A percentile compares a stretch with the other conserved stretches of the same genome.
These are phyloP conservation scores for Eupithecia subfuscata DNA, from an alignment of 2,888 invertebrate genomes.

Conservation along the genomic window DNA sequence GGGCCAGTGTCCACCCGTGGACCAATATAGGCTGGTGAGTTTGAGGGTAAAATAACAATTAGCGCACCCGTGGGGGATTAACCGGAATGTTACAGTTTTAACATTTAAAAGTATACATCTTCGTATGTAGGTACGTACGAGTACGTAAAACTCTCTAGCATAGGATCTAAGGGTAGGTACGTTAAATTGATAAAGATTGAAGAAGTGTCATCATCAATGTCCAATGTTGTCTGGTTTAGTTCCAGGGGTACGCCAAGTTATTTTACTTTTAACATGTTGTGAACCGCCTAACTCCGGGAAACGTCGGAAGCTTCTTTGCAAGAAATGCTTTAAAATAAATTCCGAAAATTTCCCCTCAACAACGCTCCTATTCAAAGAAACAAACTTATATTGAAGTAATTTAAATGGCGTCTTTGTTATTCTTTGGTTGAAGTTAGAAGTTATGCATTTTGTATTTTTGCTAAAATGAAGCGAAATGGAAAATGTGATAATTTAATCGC, in stretches of 20 bases:
- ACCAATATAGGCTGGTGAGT: too few relatives aligned
- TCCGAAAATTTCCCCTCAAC: constrained; percentile 75
- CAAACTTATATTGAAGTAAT: constrained; percentile 77
- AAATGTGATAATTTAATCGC: constrained; percentile 42
- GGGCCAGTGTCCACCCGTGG: too few relatives aligned
- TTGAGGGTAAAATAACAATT: background rate
- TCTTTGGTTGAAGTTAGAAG: constrained; percentile 65
- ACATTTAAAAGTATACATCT: too few relatives aligned
- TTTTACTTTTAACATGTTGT: constrained; percentile 59
- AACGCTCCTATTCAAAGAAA: constrained; percentile 74
- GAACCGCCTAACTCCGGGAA: constrained; percentile 65
- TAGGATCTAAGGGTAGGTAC: too few relatives aligned
- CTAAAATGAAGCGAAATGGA: constrained; percentile 42
- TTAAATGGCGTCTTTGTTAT: constrained; percentile 76
- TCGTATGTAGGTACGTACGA: too few relatives aligned
- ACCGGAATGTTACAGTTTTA: too few relatives aligned
- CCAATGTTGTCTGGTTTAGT: background rate
- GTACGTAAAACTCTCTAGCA: too few relatives aligned
- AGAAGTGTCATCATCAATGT: background rate
- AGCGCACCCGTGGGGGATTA: too few relatives aligned
- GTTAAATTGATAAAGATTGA: background rate
- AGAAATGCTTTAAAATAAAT: constrained; percentile 78
- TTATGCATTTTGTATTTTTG: constrained; percentile 66
- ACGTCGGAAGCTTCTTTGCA: constrained; percentile 72
- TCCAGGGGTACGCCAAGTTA: constrained; percentile 21